Percentiles rank a stretch among this genome's conserved stretches.
These are phyloP conservation scores for Peromyscus eremicus DNA, from an alignment of 2,797 vertebrate species.

Conservation along the genomic window DNA sequence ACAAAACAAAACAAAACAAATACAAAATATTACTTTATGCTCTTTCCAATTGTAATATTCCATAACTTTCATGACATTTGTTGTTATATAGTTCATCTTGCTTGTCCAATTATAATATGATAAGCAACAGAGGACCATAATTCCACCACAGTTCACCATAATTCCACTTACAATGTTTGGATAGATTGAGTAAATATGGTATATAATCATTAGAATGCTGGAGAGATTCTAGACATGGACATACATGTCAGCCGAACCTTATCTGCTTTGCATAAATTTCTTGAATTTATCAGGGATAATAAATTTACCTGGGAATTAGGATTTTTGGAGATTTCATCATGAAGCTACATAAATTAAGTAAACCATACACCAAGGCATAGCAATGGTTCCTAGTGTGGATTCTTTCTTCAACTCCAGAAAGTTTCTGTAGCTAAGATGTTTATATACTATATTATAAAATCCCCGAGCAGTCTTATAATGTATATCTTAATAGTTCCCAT, in stretches of 20 bases:
- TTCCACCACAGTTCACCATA: not conserved
- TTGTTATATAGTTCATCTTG: not conserved
- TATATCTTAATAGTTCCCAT: not conserved
- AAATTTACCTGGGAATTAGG: not conserved
- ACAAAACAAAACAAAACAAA: too few relatives aligned
- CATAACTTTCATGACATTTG: not conserved
- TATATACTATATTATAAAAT: not conserved
- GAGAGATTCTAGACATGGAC: not conserved
- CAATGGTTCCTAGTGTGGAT: not conserved
- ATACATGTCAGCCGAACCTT: not conserved
- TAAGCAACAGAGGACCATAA: not conserved
- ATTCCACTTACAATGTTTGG: not conserved
- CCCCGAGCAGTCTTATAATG: not conserved
- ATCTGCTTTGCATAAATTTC: not conserved
- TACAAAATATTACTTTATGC: not conserved
- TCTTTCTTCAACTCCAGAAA: not conserved
- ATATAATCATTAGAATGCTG: not conserved
- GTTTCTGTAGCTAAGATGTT: not conserved
- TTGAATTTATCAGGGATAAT: conserved; percentile 10
- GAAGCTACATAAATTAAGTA: not conserved
- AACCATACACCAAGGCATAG: not conserved
- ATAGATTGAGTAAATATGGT: not conserved
- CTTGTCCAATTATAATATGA: not conserved
- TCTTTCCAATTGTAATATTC: not conserved
- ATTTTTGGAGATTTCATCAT: not conserved